These are phyloP conservation scores for Ondatra zibethicus DNA, from an alignment of 2,113 vertebrate species.

Conservation along the genomic window DNA sequence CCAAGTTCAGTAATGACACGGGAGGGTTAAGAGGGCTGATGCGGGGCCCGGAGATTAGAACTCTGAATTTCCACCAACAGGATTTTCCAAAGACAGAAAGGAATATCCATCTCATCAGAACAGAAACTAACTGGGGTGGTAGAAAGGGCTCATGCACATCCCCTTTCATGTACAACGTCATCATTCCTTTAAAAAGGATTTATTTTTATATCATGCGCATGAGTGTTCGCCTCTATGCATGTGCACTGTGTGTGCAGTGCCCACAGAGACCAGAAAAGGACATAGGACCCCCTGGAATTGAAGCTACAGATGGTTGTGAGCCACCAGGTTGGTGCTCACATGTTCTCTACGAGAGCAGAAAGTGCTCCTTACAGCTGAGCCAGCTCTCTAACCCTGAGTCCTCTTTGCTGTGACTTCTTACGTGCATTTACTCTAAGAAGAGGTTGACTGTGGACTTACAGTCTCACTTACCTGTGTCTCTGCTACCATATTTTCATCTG, in stretches of 20 bases:
- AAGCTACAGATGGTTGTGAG: not conserved
- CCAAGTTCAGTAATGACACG: not conserved
- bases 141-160: not conserved
- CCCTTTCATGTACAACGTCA: not conserved
- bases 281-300: not conserved
- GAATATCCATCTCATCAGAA: not conserved
- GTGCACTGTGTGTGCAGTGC: not conserved
- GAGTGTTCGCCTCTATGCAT: not conserved
- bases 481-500: conserved; percentile 96
- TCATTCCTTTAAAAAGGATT: not conserved
- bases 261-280: not conserved
- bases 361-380: not conserved
- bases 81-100: not conserved
- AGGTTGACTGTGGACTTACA: not conserved
- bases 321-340: not conserved
- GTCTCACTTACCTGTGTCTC: conserved; percentile 92
- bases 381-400: not conserved
- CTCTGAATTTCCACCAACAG: not conserved
- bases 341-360: not conserved
- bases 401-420: not conserved
- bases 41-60: too few relatives aligned
- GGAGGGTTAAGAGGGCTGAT: not conserved
- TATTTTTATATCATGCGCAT: not conserved
- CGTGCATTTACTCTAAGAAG: not conserved
- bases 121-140: not conserved